Conservation (phyloP, 2,888 invertebrate genomes). For the Octonoba sinensis region DNA sequence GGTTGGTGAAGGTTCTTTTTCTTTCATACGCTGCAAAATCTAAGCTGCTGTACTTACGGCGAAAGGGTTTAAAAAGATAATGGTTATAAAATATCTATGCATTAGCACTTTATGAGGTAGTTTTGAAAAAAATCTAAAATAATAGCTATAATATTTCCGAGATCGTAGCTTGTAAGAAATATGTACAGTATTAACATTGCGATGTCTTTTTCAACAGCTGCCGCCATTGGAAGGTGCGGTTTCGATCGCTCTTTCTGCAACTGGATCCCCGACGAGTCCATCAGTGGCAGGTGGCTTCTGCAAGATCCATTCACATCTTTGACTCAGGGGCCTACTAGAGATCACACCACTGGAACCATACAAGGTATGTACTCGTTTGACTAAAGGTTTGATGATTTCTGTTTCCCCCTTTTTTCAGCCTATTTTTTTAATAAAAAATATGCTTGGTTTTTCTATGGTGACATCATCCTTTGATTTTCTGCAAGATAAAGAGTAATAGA, state of each 20-base stretch:
- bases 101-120: too few relatives aligned
- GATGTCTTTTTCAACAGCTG: background rate
- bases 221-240: constrained; percentile 38
- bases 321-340: constrained; percentile 56
- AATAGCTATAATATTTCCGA: too few relatives aligned
- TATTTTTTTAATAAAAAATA: background rate
- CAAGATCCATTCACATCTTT: constrained; percentile 14
- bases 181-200: background rate
- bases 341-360: constrained; percentile 58
- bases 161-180: too few relatives aligned
- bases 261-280: constrained; percentile 46
- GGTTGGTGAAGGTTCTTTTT: constrained; percentile 11
- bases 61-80: too few relatives aligned
- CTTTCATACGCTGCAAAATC: too few relatives aligned
- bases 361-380: constrained; percentile 14
- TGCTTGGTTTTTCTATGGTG: background rate
- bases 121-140: too few relatives aligned
- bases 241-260: constrained; percentile 64
- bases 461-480: too few relatives aligned
- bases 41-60: too few relatives aligned
- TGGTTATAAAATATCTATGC: too few relatives aligned
- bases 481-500: too few relatives aligned
- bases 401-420: background rate
- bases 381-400: background rate
- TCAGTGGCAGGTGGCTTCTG: constrained; percentile 22